Percentiles rank a stretch among this genome's conserved stretches.
Conservation (phyloP, 2,113 vertebrate genomes). For the Carassius gibelio region DNA sequence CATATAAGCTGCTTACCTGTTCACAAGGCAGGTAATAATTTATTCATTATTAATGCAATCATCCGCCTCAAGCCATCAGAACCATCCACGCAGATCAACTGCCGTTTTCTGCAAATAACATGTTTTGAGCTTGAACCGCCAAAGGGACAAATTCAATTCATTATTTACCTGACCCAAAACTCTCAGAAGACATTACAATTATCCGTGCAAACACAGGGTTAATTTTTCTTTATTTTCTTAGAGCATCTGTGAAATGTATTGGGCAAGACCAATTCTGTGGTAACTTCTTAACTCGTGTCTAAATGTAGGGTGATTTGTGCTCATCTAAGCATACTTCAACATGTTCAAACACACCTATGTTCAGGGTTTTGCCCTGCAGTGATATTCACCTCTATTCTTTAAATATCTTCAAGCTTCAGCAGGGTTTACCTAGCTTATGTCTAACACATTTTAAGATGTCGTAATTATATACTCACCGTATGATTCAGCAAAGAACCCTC, state of each 20-base stretch:
- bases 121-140: too few relatives aligned
- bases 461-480: neutral
- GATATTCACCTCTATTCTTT: neutral
- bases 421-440: neutral
- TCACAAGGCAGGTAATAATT: too few relatives aligned
- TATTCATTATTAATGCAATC: too few relatives aligned
- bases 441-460: neutral
- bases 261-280: neutral
- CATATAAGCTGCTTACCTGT: too few relatives aligned
- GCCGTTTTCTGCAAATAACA: too few relatives aligned
- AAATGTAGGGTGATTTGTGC: neutral
- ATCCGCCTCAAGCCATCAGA: too few relatives aligned
- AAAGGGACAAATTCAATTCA: too few relatives aligned
- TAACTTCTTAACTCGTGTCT: neutral
- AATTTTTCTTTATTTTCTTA: neutral
- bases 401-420: neutral
- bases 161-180: too few relatives aligned
- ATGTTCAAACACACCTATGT: neutral
- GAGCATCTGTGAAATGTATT: neutral
- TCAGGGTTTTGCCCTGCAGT: neutral
- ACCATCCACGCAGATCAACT: too few relatives aligned
- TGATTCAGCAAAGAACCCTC: neutral
- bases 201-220: too few relatives aligned
- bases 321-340: neutral
- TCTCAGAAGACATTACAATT: too few relatives aligned